A percentile compares a stretch with the other conserved stretches of the same genome.
Conservation (phyloP, 2,113 vertebrate genomes). For the Trochalopteron elliotii region DNA sequence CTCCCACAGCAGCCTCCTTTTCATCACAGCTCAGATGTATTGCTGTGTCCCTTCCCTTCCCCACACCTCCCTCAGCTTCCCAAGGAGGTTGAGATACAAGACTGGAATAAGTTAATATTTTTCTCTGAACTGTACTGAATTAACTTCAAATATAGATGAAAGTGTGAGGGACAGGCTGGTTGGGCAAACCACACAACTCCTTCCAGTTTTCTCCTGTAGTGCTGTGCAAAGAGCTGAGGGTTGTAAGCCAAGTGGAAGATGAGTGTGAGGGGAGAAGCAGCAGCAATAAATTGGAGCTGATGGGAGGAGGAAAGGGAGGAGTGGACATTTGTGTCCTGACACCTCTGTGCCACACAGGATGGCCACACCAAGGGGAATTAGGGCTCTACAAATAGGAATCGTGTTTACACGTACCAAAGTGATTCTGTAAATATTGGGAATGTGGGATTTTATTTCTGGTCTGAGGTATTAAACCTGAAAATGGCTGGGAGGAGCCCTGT, state of each 20-base stretch:
- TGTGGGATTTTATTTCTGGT: background rate
- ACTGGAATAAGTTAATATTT: background rate
- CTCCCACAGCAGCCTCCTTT: background rate
- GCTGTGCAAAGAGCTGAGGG: background rate
- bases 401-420: rapidly evolving
- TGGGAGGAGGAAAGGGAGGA: background rate
- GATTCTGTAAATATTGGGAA: background rate
- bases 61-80: background rate
- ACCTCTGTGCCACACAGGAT: background rate
- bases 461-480: background rate
- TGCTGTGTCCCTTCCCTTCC: background rate
- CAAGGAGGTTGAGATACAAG: background rate
- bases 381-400: background rate
- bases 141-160: background rate
- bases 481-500: background rate
- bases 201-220: background rate
- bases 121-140: background rate
- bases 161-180: background rate
- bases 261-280: background rate
- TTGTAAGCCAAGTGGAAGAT: background rate
- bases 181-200: background rate
- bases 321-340: background rate
- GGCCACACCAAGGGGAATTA: background rate
- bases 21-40: background rate
- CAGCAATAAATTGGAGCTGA: background rate